phyloP scores from a whole-genome alignment of 2,888 invertebrate genomes.

The Acanthosepion lycidas region DNA sequence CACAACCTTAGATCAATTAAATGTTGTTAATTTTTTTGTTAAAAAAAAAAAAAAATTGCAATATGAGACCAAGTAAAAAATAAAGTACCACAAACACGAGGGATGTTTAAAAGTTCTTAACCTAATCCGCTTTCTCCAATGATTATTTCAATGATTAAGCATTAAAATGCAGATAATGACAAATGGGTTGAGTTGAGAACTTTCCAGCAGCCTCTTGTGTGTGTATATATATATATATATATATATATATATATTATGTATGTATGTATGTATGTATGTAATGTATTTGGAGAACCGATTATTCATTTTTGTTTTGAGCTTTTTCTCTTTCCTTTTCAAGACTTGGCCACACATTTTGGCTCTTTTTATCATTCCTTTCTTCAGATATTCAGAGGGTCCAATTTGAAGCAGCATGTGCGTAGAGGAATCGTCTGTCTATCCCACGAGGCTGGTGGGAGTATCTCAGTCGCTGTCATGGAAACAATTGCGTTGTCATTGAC shows the following conservation, averaged over 20 bases:
- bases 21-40: not conserved
- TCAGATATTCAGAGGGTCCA: not conserved
- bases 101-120: too few species aligned
- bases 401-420: not conserved
- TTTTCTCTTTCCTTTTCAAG: not conserved
- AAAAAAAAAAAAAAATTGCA: not conserved
- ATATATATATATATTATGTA: not conserved
- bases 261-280: not conserved
- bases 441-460: conserved; percentile 1
- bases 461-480: conserved; percentile 36
- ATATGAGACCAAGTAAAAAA: not conserved
- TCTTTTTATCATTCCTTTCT: not conserved
- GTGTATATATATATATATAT: not conserved
- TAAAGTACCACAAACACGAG: not conserved
- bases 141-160: too few species aligned
- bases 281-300: not conserved
- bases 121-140: too few species aligned
- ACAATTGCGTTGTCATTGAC: conserved; percentile 34
- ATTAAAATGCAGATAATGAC: too few species aligned
- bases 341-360: not conserved
- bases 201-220: too few species aligned
- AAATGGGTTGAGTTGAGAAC: too few species aligned
- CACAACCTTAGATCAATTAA: not conserved
- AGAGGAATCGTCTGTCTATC: not conserved
- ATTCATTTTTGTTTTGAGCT: not conserved